Evolutionary conservation across 2,113 vertebrate genomes (phyloP), one percentile per base, ranked within the genome.

Genomic region (Oceanodroma tethys): DNA sequence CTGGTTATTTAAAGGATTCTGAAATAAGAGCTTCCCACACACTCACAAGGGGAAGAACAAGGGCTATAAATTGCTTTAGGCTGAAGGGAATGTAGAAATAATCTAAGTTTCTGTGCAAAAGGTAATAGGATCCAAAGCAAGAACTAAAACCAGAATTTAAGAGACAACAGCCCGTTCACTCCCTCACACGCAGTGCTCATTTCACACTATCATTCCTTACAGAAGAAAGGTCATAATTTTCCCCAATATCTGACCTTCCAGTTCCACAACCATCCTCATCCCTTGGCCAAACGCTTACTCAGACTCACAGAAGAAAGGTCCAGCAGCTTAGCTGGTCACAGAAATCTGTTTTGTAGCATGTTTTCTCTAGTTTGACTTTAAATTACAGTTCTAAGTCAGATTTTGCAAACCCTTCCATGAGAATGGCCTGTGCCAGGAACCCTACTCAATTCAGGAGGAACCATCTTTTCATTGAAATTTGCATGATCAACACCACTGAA

Each of bases 11-110:
- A 96, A 95, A 95, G 60, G 73, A 91, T 95, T 94, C 94, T 94
- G 89, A 97, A 97, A 96, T 96, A 97, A 97, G 90, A 97, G 87
- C 63, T 94, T 97, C 91, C 94, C 89, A 95, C 94, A 76, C 91
- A 95, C 91, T 95, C 95, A 94, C 67, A 78, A 83, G 80, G 67
- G 86, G 76, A 83, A 91, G 94, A 95, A 96, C 53, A 58, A 74
- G 45, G 91, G 67, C 80, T 93, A 92, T 83, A 86, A 96, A 96
- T 91, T 86, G 82, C 89, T 96, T 89, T 86, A 94, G 43, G 65
- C 72, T 95, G 89, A 93, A 95, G 86, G 62, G 38, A 92, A 86
- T 81, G 62, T 60, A 90, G 92, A 96, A 96, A 96, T 76, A 94
- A 95, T 80, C 48, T 53, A 55, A 63, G 34, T 93, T 94, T 96